Conservation (phyloP, 2,113 vertebrate genomes). For the Dryoscopus gambensis region DNA sequence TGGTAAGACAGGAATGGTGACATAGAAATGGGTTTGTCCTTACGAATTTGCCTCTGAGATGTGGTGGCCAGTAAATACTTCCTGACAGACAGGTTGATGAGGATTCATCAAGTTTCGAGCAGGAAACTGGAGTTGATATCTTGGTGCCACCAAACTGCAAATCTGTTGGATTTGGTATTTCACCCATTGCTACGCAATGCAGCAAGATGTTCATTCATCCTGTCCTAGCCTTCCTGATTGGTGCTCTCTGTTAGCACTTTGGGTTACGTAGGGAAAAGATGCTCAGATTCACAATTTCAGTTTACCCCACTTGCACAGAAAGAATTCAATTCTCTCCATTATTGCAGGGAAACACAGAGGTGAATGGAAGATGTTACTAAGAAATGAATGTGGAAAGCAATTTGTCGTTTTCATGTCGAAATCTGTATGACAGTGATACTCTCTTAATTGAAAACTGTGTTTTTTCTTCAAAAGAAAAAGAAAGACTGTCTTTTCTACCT, state of each 20-base stretch:
- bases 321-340: not conserved
- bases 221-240: not conserved
- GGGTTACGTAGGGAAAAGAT: not conserved
- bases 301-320: not conserved
- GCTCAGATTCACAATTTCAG: not conserved
- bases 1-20: not conserved
- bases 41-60: not conserved
- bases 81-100: not conserved
- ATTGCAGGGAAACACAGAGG: not conserved
- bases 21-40: not conserved
- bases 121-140: not conserved
- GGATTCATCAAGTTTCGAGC: not conserved
- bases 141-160: not conserved
- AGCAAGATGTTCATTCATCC: not conserved
- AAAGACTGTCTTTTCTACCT: not conserved
- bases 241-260: not conserved
- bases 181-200: not conserved
- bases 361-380: not conserved
- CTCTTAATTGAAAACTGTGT: constrained; percentile 9
- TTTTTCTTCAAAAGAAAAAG: not conserved
- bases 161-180: not conserved
- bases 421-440: not conserved
- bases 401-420: not conserved
- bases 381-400: constrained; percentile 25
- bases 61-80: not conserved